Conservation (phyloP, 2,888 invertebrate species). For the Dicyrtomina minuta region DNA sequence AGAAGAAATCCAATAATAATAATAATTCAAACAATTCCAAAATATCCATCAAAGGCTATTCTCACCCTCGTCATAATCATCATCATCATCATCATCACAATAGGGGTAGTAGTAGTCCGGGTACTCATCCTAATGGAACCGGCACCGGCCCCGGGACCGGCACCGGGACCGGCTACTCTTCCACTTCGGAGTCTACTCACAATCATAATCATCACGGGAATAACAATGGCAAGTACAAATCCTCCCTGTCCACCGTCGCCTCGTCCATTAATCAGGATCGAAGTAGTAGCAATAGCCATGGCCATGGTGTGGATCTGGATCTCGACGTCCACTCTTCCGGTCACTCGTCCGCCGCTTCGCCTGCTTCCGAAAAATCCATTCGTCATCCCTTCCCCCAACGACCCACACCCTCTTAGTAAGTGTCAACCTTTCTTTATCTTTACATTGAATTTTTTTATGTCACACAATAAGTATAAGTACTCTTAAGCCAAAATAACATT, state of each 20-base stretch:
- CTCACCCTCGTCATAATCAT: too few relatives aligned
- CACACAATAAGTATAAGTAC: too few relatives aligned
- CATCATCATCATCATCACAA: slow-evolving; percentile 1
- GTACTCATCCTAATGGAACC: too few relatives aligned
- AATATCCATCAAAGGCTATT: too few relatives aligned
- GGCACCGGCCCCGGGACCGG: too few relatives aligned
- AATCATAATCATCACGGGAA: too few relatives aligned
- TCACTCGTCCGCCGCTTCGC: slow-evolving; percentile 19
- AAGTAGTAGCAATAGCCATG: slow-evolving; percentile 18
- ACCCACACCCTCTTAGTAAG: slow-evolving; percentile 5
- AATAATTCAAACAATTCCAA: too few relatives aligned
- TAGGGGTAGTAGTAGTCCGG: not conserved
- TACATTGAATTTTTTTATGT: too few relatives aligned
- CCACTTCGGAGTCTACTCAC: too few relatives aligned
- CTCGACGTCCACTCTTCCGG: slow-evolving; percentile 11
- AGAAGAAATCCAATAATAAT: slow-evolving; percentile 36
- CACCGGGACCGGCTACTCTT: too few relatives aligned
- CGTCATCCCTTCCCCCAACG: not conserved
- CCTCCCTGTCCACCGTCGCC: slow-evolving; percentile 43
- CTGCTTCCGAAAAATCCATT: slow-evolving; percentile 25
- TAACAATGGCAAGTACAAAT: slow-evolving; percentile 38
- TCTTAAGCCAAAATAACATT: too few relatives aligned
- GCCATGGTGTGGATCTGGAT: too few relatives aligned
- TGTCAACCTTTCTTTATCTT: not conserved
- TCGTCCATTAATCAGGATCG: slow-evolving; percentile 41